phyloP scores from a whole-genome alignment of 2,797 vertebrate genomes.

The Cyclopterus lumpus region DNA sequence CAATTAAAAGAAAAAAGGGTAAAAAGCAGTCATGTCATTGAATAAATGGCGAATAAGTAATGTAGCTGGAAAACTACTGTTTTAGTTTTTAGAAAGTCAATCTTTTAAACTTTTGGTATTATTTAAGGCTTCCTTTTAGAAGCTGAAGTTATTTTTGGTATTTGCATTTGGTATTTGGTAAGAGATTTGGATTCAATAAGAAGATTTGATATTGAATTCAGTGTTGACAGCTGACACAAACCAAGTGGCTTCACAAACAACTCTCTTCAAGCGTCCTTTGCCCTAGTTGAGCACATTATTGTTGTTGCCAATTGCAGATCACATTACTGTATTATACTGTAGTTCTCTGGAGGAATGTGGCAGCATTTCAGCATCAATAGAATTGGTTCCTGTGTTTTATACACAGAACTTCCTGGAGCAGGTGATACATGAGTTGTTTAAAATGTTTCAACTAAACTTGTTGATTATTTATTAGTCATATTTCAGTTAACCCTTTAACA shows the following conservation, averaged over 20 bases:
- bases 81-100: not conserved
- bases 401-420: not conserved
- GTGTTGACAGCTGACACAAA: not conserved
- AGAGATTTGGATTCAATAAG: conserved; percentile 14
- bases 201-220: conserved; percentile 12
- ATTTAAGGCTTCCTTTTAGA: conserved; percentile 2
- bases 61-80: not conserved
- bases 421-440: not conserved
- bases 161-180: not conserved
- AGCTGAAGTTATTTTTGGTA: conserved; percentile 4
- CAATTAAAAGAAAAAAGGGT: not conserved
- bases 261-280: not conserved
- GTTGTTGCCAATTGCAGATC: not conserved
- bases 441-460: not conserved
- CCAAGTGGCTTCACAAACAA: conserved; percentile 1
- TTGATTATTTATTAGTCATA: not conserved
- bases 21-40: not conserved
- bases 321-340: not conserved
- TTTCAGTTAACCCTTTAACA: not conserved
- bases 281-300: not conserved
- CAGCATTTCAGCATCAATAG: not conserved
- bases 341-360: not conserved
- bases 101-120: not conserved
- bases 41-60: not conserved
- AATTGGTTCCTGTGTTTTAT: not conserved